Evolutionary conservation across 2,797 vertebrate species (phyloP), one percentile per base, ranked within the genome.

Genomic region (Champsocephalus gunnari): DNA sequence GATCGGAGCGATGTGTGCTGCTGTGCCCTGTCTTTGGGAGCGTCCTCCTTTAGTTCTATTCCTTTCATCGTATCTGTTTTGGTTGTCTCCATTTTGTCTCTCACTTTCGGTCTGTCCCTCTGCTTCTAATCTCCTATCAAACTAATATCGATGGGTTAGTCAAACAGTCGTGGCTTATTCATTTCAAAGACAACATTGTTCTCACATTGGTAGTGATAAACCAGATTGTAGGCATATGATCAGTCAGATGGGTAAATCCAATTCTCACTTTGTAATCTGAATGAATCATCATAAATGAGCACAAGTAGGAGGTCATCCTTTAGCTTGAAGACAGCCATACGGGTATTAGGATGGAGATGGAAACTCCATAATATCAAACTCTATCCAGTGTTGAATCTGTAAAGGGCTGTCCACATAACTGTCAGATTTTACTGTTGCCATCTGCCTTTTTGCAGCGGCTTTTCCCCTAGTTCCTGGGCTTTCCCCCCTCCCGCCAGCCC

Each of bases 41-140:
- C 41, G 45, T 49, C 66, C 50, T 50, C 55, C 38, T 43, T 71
- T 60, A 71, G 69, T 70, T 63, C 47, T 66, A 5, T 66, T 77
- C 16, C 10, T 44, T 9, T 68, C 32, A 10, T 55, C 3, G 41
- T 54, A 24, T 65, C 60, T 57, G 47, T 69, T 63, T 67, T 10
- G 1, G 21, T 28, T 43, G 12, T 64, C 9, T 62, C 43, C 43
- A 16, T 71, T 56, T 50, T 44, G 47, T 53, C n/a, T 73, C 17
- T 28, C 11, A 9, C 66, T 77, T 5, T 74, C 34, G 41, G 38
- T 59, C 21, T 51, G 65, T 68, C 44, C 71, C 34, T 60, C 19
- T 50, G 66, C 55, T 60, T 76, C 44, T 75, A 61, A 57, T 75
- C 72, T 45, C 66, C 69, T 79, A 72, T 81, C 85, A 77, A 50